phyloP scores from a whole-genome alignment of 2,113 vertebrate species.

The Rhombomys opimus region DNA sequence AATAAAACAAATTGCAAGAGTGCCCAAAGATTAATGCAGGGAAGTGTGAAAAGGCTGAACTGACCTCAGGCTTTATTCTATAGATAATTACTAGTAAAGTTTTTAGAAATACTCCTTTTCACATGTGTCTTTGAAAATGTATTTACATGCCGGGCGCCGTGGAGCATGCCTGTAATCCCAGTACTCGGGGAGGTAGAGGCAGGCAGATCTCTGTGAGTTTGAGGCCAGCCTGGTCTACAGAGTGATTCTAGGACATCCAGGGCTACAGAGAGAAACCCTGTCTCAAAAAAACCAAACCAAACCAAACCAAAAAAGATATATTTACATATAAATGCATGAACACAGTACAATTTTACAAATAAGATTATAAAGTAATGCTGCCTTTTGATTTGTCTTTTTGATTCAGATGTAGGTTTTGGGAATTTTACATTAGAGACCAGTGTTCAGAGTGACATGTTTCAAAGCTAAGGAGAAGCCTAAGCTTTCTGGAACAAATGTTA shows the following conservation, averaged over 20 bases:
- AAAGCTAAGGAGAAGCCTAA: background rate
- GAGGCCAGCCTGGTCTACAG: too few species aligned
- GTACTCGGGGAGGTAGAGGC: too few species aligned
- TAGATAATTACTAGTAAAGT: background rate
- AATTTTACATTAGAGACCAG: background rate
- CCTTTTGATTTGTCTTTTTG: background rate
- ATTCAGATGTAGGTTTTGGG: background rate
- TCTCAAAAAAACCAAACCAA: too few species aligned
- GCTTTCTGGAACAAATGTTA: background rate
- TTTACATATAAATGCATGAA: background rate
- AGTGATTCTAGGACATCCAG: too few species aligned
- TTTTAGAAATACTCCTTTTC: background rate
- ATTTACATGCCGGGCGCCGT: background rate
- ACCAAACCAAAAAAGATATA: background rate
- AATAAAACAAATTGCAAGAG: background rate
- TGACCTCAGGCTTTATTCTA: background rate
- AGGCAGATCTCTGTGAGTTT: too few species aligned
- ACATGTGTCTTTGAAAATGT: slow-evolving; percentile 3
- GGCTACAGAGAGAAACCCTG: too few species aligned
- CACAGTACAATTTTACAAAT: slow-evolving; percentile 25
- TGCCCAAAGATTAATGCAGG: background rate
- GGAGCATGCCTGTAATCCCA: too few species aligned
- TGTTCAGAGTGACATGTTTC: background rate
- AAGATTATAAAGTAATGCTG: slow-evolving; percentile 10
- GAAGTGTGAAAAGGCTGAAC: background rate